Evolutionary conservation across 2,113 vertebrate genomes (phyloP).

Genomic region (Hyaena hyaena): DNA sequence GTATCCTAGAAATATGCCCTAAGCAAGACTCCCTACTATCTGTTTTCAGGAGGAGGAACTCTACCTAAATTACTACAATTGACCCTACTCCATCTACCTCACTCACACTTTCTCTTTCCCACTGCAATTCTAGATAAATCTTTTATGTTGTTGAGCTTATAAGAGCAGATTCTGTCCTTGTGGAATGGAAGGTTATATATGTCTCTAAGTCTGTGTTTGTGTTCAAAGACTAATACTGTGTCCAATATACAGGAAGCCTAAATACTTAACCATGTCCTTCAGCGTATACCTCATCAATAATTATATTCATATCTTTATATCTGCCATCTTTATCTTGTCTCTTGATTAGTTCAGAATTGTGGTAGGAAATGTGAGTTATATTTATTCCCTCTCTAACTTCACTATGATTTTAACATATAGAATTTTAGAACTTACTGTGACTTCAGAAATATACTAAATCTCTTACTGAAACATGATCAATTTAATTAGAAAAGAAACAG

Average conservation of each 20-base stretch:
- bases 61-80: background rate
- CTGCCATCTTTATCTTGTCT: background rate
- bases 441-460: background rate
- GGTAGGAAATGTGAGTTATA: background rate
- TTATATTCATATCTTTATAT: background rate
- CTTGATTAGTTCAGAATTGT: background rate
- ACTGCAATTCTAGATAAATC: background rate
- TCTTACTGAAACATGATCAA: background rate
- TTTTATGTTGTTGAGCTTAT: background rate
- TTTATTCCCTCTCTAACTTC: background rate
- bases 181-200: background rate
- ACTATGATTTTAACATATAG: background rate
- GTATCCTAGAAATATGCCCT: background rate
- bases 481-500: background rate
- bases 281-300: background rate
- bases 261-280: rapidly evolving
- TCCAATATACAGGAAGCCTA: background rate
- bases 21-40: background rate
- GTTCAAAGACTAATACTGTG: background rate
- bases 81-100: too few relatives aligned
- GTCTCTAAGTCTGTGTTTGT: background rate
- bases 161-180: background rate
- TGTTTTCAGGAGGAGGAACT: background rate
- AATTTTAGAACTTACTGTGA: background rate
- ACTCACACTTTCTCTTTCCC: background rate